These are phyloP conservation scores for Trichomalopsis sarcophagae DNA, from an alignment of 1,140 invertebrate genomes.

Conservation along the genomic window DNA sequence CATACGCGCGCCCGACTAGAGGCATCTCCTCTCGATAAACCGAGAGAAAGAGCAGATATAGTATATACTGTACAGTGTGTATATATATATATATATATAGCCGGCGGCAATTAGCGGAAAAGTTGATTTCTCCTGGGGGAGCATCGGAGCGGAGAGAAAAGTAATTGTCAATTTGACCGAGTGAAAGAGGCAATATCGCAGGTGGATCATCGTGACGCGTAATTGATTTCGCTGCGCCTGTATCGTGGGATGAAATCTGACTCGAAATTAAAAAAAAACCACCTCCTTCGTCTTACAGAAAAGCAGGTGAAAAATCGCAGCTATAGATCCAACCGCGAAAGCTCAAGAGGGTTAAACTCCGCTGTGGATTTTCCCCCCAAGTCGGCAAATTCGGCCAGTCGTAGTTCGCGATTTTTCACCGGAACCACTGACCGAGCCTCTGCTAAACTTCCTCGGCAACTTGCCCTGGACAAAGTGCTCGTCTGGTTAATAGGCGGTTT, in stretches of 20 bases:
- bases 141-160: neutral
- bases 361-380: neutral
- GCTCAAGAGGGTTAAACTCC: neutral
- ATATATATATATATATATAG: too few species aligned
- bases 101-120: slow-evolving; percentile 26
- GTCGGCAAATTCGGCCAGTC: slow-evolving; percentile 11
- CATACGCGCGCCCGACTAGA: neutral
- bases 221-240: slow-evolving; percentile 1
- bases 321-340: neutral
- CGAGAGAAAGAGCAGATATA: neutral
- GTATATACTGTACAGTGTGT: neutral
- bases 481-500: neutral
- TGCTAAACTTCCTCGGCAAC: neutral
- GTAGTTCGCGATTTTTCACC: slow-evolving; percentile 7
- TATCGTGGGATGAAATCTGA: too few species aligned
- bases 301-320: neutral
- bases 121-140: slow-evolving; percentile 35
- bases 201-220: neutral
- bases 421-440: neutral
- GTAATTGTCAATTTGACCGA: slow-evolving; percentile 21
- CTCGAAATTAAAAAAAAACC: too few species aligned
- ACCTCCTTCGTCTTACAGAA: too few species aligned
- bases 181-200: neutral
- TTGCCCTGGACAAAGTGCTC: neutral
- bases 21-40: neutral